A percentile compares a stretch with the other conserved stretches of the same genome.
Conservation (phyloP, 1,140 invertebrate genomes). For the honey bee (Apis mellifera) region DNA sequence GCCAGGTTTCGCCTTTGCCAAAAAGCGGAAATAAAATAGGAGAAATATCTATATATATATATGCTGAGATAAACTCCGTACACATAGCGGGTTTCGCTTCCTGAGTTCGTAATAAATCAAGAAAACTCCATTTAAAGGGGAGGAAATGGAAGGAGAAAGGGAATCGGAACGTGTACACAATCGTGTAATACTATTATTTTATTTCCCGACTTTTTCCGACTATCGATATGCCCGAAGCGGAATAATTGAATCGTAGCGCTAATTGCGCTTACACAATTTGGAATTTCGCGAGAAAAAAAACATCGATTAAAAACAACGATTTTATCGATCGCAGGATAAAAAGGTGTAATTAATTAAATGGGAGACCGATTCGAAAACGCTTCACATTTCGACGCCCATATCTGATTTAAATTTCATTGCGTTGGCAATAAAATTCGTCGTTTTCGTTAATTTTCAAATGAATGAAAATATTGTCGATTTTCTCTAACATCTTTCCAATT, state of each 20-base stretch:
- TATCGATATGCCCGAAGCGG: not conserved
- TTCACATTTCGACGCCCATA: too few relatives aligned
- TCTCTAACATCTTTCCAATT: too few relatives aligned
- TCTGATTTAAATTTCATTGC: too few relatives aligned
- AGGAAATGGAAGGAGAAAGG: not conserved
- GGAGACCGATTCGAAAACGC: too few relatives aligned
- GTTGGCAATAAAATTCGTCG: too few relatives aligned
- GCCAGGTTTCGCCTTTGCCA: not conserved
- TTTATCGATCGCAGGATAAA: too few relatives aligned
- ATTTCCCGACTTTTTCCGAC: not conserved
- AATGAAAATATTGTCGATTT: too few relatives aligned
- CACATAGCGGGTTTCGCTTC: not conserved
- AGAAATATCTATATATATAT: constrained; percentile 6
- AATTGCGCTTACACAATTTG: not conserved
- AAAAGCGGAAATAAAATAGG: constrained; percentile 18
- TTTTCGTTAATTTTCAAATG: too few relatives aligned
- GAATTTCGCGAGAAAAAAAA: not conserved
- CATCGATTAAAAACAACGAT: too few relatives aligned
- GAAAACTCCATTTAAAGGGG: not conserved
- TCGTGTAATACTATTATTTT: too few relatives aligned
- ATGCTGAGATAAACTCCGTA: not conserved
- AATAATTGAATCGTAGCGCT: not conserved
- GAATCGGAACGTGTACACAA: not conserved
- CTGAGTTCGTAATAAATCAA: constrained; percentile 6
- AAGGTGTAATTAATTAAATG: too few relatives aligned